Base-by-base conservation (phyloP, 2,888 invertebrate genomes). In the Baronia brevicornis region DNA sequence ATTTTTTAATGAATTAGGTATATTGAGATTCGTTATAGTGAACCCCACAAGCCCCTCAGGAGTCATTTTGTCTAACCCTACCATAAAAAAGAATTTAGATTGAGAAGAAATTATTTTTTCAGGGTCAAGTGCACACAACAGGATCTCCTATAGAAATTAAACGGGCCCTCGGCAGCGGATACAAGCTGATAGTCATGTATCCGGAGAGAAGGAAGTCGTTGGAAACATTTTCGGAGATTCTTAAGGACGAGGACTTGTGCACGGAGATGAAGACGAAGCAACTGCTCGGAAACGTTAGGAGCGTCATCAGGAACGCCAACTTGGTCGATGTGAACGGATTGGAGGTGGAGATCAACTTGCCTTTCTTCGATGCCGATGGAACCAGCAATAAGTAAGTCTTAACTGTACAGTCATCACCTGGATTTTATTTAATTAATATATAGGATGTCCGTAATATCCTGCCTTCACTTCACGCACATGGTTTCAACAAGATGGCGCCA, bases 111-210 rank as follows among this genome's bases (percentile, higher is more conserved):
- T 17, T 19, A 11, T 15, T 17, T 9, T 3, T 10, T 28, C 48
- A 85, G 74, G 88, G 88, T 18, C 85, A 85, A 65, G 74, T 88
- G 40, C 78, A 87, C 44, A 87, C 87, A 5, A 79, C 80, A 0
- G 88, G 88, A 1, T 84, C 88, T 0, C 88, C 88, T 0, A 66
- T 87, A 22, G 84, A 82, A 22, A 72, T 88, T 33, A 88, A 87
- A 36, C 79, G 84, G 2, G 69, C 75, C n/a, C 69, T 87, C 13
- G 88, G 88, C 6, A 78, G 65, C 28, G 88, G 88, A 0, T 88
- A 88, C 61, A 79, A 75, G 42, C 54, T 88, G 6, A 71, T 77
- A 0, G 73, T 87, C 1, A 57, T 64, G 3, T 87, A 74, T 48
- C 70, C 51, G 9, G 51, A 51, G 13, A 39, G 28, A 8, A 43